A percentile compares a stretch with the other conserved stretches of the same genome.
Evolutionary conservation across 2,888 invertebrate genomes (phyloP).

Genomic region (Drosophila maculinotata): DNA sequence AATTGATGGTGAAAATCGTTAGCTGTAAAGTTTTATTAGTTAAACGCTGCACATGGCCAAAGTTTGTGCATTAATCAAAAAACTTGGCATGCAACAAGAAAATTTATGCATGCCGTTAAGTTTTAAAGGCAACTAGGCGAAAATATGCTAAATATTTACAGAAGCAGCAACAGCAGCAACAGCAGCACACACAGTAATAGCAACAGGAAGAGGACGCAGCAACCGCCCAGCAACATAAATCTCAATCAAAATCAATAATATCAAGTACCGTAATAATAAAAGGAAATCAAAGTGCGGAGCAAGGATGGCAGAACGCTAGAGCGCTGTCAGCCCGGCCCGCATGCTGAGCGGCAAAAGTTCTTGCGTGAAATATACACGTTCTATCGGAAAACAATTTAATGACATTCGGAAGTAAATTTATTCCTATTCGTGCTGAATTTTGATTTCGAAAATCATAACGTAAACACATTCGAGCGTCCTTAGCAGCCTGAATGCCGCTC

Average conservation of each 20-base stretch:
- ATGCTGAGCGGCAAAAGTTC: constrained; percentile 56
- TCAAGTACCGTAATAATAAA: constrained; percentile 79
- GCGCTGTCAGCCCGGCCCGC: constrained; percentile 26
- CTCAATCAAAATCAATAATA: constrained; percentile 82
- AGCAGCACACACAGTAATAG: constrained; percentile 28
- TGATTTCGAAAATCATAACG: constrained; percentile 82
- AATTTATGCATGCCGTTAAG: constrained; percentile 64
- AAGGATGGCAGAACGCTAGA: constrained; percentile 17
- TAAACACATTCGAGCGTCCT: constrained; percentile 72
- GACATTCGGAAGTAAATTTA: constrained; percentile 84
- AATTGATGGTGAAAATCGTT: constrained; percentile 39
- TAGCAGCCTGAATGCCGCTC: constrained; percentile 17
- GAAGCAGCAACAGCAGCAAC: constrained; percentile 17
- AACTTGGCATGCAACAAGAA: constrained; percentile 45
- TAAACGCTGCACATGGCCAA: constrained; percentile 51
- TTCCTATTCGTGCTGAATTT: constrained; percentile 83
- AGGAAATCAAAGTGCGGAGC: constrained; percentile 61
- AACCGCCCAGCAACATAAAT: constrained; percentile 67
- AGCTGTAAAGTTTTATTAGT: constrained; percentile 47
- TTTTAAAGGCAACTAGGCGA: constrained; percentile 46
- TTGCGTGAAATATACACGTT: constrained; percentile 80
- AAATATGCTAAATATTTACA: constrained; percentile 67
- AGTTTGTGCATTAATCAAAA: constrained; percentile 72
- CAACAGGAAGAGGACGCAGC: constrained; percentile 36
- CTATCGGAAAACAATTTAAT: constrained; percentile 84